phyloP scores from a whole-genome alignment of 1,140 invertebrate species.

The Orchestia grillus region DNA sequence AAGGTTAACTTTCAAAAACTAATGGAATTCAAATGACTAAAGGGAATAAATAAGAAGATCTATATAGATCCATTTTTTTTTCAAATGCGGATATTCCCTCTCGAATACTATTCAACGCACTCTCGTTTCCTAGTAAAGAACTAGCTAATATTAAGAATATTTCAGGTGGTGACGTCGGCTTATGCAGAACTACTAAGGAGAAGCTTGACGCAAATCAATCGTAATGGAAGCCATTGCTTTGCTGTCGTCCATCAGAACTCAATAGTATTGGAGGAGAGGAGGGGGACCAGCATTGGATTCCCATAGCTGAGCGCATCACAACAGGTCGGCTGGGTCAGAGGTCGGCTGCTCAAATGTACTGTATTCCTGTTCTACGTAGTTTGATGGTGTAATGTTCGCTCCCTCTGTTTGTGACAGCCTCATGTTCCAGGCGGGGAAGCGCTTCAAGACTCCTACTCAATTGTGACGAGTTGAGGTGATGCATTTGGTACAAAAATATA shows the following conservation, averaged over 20 bases:
- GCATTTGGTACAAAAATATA: no score
- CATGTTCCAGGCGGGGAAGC: no score
- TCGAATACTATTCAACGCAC: not conserved
- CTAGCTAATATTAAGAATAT: not conserved
- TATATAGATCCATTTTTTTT: not conserved
- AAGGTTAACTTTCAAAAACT: no score
- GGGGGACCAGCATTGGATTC: not conserved
- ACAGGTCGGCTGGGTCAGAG: not conserved
- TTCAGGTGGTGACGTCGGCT: not conserved
- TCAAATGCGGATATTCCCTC: not conserved
- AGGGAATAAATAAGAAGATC: not conserved
- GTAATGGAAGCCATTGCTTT: not conserved
- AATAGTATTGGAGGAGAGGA: conserved; percentile 7
- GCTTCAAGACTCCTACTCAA: no score
- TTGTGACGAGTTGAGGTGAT: no score
- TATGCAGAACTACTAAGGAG: not conserved
- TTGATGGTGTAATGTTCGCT: no score
- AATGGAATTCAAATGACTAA: not conserved
- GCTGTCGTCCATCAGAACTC: conserved; percentile 5
- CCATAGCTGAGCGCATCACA: not conserved
- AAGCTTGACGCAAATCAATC: not conserved
- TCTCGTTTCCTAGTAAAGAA: not conserved
- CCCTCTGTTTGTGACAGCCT: no score
- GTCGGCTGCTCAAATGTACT: not conserved
- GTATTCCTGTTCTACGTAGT: no score